A percentile compares a stretch with the other conserved stretches of the same genome.
phyloP scores from a whole-genome alignment of 2,797 vertebrate genomes.

The Falco peregrinus region DNA sequence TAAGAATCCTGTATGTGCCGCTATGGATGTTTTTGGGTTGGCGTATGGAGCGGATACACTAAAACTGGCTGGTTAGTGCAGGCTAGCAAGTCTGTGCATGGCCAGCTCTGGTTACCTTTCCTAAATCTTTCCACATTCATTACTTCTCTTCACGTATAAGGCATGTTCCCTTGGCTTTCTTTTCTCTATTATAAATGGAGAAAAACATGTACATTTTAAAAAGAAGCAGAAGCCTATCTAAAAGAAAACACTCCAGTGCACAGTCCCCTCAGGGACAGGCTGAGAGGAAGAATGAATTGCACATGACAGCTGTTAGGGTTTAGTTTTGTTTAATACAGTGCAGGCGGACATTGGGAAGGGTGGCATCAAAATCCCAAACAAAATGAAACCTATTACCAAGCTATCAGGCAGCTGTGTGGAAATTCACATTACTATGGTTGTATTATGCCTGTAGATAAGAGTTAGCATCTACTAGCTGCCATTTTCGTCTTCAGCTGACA shows the following conservation, averaged over 20 bases:
- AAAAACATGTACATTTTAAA: conserved; percentile 29
- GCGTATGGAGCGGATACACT: background rate
- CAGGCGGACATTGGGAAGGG: conserved; percentile 1
- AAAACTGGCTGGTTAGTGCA: background rate
- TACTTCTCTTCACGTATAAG: background rate
- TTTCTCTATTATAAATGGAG: conserved; percentile 2
- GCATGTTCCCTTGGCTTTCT: background rate
- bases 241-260: conserved; percentile 43
- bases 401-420: background rate
- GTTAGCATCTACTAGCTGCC: background rate
- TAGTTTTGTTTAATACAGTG: conserved; percentile 13
- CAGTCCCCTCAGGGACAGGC: conserved; percentile 18
- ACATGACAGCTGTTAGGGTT: conserved; percentile 42
- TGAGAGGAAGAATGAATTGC: conserved; percentile 28
- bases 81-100: background rate
- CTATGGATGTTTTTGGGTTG: background rate
- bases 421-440: background rate
- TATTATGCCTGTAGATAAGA: background rate
- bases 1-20: background rate
- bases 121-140: background rate
- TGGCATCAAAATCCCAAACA: background rate
- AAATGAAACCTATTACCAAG: background rate
- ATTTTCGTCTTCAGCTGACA: background rate
- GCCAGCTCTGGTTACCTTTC: background rate
- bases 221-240: conserved; percentile 26